Conservation (phyloP, 2,797 vertebrate species). For the Helostoma temminkii region DNA sequence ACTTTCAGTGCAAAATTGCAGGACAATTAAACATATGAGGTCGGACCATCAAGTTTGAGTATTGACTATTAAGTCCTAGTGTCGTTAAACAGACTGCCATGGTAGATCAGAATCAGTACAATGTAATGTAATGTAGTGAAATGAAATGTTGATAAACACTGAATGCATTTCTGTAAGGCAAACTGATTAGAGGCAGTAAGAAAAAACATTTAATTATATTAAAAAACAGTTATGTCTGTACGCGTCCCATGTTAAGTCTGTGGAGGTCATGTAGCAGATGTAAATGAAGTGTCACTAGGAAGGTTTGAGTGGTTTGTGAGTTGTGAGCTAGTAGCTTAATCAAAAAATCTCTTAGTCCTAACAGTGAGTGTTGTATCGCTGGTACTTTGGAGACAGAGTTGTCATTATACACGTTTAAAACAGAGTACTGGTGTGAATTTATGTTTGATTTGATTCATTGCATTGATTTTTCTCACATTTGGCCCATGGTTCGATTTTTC, state of each 20-base stretch:
- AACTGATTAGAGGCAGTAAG: conserved; percentile 45
- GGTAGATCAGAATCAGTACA: conserved; percentile 37
- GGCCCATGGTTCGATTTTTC: not conserved
- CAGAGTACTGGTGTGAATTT: conserved; percentile 12
- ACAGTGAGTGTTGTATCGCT: conserved; percentile 2
- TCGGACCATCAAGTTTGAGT: conserved; percentile 59
- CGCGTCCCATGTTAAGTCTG: conserved; percentile 21
- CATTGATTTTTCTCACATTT: not conserved
- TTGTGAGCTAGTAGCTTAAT: conserved; percentile 5
- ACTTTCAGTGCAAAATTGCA: conserved; percentile 38
- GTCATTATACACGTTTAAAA: conserved; percentile 5
- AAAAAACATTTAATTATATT: conserved; percentile 29
- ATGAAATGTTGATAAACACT: conserved; percentile 42
- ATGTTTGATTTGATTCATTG: conserved; percentile 9
- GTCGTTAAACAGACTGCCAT: conserved; percentile 61
- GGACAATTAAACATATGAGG: conserved; percentile 52
- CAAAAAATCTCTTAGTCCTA: not conserved
- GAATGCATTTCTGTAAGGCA: conserved; percentile 44
- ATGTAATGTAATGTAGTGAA: conserved; percentile 41
- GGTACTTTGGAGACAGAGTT: not conserved
- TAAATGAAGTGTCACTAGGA: conserved; percentile 49
- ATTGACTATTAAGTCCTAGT: conserved; percentile 54
- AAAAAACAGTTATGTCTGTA: conserved; percentile 64
- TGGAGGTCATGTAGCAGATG: conserved; percentile 49
- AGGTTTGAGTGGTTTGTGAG: conserved; percentile 41